Evolutionary conservation across 2,888 invertebrate genomes (phyloP).

Genomic region (Pristionchus arcanus): DNA sequence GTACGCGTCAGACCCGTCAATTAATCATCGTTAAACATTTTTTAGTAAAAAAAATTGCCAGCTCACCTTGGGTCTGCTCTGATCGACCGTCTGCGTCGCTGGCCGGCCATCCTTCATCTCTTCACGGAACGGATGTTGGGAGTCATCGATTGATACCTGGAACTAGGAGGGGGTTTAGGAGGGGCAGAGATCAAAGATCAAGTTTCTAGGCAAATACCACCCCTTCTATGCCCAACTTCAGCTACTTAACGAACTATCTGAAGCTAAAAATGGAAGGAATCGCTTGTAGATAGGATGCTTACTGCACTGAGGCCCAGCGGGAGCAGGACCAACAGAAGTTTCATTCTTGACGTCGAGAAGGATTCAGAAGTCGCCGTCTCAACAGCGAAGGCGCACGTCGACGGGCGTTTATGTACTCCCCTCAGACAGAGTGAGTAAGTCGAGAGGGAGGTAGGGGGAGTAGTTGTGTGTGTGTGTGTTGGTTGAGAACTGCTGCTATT

Average conservation of each 20-base stretch:
- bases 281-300: background rate
- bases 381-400: background rate
- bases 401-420: background rate
- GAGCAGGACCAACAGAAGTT: background rate
- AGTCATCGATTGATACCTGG: conserved; percentile 36
- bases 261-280: background rate
- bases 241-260: background rate
- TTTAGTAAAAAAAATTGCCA: no score
- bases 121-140: conserved; percentile 50
- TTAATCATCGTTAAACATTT: no score
- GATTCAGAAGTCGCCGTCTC: background rate
- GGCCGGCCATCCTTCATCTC: conserved; percentile 18
- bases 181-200: conserved; percentile 3
- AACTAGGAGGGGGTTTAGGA: background rate
- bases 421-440: background rate
- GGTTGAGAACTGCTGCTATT: conserved; percentile 13
- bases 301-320: background rate
- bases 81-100: background rate
- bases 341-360: background rate
- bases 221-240: background rate
- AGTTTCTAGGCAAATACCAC: background rate
- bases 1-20: no score
- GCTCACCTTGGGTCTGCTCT: conserved; percentile 24
- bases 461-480: background rate
- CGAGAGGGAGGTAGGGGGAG: background rate